Conservation (phyloP, 2,888 invertebrate species). For the Drosophila phalerata region DNA sequence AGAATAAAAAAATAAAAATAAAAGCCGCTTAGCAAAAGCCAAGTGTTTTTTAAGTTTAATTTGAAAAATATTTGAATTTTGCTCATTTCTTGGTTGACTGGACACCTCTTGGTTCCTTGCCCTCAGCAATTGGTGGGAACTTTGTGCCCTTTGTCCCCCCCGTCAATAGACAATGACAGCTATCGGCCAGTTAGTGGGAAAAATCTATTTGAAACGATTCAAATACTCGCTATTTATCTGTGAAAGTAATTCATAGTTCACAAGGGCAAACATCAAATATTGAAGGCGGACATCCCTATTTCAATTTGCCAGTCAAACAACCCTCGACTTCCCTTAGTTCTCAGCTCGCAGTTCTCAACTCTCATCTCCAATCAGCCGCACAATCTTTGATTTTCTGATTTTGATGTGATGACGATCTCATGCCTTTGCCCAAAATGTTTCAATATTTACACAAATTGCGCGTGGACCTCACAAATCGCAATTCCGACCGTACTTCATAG, state of each 20-base stretch:
- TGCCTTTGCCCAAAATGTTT: conserved; percentile 58
- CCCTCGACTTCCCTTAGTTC: conserved; percentile 28
- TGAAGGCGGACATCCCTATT: conserved; percentile 27
- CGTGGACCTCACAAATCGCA: conserved; percentile 61
- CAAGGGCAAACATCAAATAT: conserved; percentile 49
- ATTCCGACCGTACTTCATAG: conserved; percentile 65
- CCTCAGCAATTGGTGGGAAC: conserved; percentile 60
- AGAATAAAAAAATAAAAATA: conserved; percentile 29
- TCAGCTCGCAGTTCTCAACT: conserved; percentile 6
- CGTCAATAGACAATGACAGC: conserved; percentile 45
- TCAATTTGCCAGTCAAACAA: conserved; percentile 51
- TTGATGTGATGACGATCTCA: conserved; percentile 29
- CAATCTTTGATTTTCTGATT: conserved; percentile 71
- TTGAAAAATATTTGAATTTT: conserved; percentile 81
- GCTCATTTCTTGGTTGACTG: conserved; percentile 80
- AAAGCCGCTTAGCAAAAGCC: conserved; percentile 45
- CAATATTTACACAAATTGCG: conserved; percentile 81
- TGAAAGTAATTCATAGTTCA: conserved; percentile 53
- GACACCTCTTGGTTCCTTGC: conserved; percentile 11
- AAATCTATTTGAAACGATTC: conserved; percentile 47
- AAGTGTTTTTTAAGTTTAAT: conserved; percentile 79
- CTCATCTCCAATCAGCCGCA: conserved; percentile 67
- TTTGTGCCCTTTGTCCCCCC: conserved; percentile 14
- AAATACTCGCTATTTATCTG: conserved; percentile 40
- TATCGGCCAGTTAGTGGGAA: conserved; percentile 56